Evolutionary conservation across 2,113 vertebrate species (phyloP).

Genomic region (Scomber scombrus): DNA sequence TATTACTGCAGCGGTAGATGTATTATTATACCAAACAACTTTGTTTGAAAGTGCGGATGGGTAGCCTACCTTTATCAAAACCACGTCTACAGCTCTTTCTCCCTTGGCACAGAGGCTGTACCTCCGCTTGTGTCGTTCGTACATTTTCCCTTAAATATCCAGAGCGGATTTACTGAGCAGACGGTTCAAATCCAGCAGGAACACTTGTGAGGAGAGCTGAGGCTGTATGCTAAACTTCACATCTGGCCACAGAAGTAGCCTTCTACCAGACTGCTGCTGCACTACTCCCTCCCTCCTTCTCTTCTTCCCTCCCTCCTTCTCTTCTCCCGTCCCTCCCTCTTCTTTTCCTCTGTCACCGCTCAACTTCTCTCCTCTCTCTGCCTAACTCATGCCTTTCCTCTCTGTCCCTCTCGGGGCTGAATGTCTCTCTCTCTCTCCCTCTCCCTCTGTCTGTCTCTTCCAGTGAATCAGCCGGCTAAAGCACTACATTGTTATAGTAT

Average conservation of each 20-base stretch:
- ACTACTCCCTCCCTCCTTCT: slow-evolving; percentile 57
- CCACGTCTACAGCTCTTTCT: slow-evolving; percentile 93
- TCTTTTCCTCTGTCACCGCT: slow-evolving; percentile 58
- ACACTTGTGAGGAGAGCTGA: slow-evolving; percentile 65
- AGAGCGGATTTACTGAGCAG: slow-evolving; percentile 38
- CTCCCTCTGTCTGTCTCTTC: slow-evolving; percentile 12
- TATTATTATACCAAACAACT: slow-evolving; percentile 47
- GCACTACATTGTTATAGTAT: slow-evolving; percentile 38
- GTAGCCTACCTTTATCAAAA: slow-evolving; percentile 94
- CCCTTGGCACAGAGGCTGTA: slow-evolving; percentile 95
- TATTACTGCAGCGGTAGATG: slow-evolving; percentile 29
- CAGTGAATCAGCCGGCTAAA: slow-evolving; percentile 45
- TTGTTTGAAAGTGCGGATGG: slow-evolving; percentile 42
- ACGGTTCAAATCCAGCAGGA: slow-evolving; percentile 79
- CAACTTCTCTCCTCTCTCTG: slow-evolving; percentile 66
- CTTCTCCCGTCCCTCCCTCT: slow-evolving; percentile 42
- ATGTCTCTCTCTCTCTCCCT: slow-evolving; percentile 30
- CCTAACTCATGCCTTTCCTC: slow-evolving; percentile 58
- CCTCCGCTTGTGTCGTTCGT: slow-evolving; percentile 95
- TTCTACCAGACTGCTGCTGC: slow-evolving; percentile 74
- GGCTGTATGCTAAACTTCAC: slow-evolving; percentile 80
- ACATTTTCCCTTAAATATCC: slow-evolving; percentile 87
- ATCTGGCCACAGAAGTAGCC: slow-evolving; percentile 80
- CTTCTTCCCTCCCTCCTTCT: slow-evolving; percentile 46
- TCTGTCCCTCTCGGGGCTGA: slow-evolving; percentile 21